These are phyloP conservation scores for Enhydra lutris DNA, from an alignment of 2,113 vertebrate species.

Conservation along the genomic window DNA sequence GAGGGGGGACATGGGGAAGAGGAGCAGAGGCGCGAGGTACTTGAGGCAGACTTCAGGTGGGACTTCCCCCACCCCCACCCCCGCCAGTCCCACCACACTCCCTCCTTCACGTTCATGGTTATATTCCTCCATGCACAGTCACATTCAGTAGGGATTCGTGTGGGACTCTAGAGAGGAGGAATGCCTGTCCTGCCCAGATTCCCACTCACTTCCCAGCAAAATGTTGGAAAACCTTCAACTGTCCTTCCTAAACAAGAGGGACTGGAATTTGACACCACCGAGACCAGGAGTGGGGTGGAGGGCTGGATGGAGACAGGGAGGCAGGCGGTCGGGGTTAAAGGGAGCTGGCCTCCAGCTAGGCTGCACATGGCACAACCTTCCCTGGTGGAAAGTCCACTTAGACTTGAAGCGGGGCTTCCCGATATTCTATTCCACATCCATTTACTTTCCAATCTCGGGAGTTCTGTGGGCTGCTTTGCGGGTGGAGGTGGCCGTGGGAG, in stretches of 20 bases:
- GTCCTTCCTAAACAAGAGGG: neutral
- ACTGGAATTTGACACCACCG: neutral
- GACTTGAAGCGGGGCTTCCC: neutral
- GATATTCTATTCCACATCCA: neutral
- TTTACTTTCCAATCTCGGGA: neutral
- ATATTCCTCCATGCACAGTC: neutral
- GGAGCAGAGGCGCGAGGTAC: fast-evolving
- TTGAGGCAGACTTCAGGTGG: neutral
- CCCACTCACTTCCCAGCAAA: neutral
- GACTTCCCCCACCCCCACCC: too few relatives aligned
- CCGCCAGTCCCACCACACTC: neutral
- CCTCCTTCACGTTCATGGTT: neutral
- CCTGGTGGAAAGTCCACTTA: neutral
- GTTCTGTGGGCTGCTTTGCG: neutral
- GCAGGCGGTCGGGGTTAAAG: neutral
- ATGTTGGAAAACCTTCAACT: neutral
- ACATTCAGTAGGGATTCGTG: too few relatives aligned
- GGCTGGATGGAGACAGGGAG: neutral
- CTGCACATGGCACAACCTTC: neutral
- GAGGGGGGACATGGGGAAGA: neutral
- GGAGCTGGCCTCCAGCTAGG: neutral
- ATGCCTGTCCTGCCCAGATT: neutral
- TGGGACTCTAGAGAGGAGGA: neutral
- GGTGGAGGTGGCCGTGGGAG: neutral
- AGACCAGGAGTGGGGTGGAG: neutral